Evolutionary conservation across 1,140 invertebrate genomes (phyloP).

Genomic region (Drosophila athabasca): DNA sequence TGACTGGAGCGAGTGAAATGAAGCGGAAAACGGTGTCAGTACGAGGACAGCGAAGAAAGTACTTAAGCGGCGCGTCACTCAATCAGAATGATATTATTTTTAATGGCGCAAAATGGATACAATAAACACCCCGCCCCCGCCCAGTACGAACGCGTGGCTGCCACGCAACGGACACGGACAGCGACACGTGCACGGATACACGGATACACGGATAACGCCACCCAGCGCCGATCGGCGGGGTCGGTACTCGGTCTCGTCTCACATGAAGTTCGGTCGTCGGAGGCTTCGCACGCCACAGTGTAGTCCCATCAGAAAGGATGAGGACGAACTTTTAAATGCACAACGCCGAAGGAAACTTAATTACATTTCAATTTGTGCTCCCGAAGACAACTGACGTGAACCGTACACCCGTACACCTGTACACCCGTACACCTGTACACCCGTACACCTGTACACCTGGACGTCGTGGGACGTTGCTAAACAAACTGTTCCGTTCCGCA

Average conservation of each 20-base stretch:
- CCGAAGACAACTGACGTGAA: constrained; percentile 9
- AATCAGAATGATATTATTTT: constrained; percentile 82
- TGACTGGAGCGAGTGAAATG: background rate
- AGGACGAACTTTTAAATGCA: constrained; percentile 35
- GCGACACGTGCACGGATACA: constrained; percentile 1
- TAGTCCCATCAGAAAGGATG: constrained; percentile 4
- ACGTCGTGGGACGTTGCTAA: constrained; percentile 23
- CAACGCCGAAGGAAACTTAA: constrained; percentile 57
- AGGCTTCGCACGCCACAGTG: constrained; percentile 40
- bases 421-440: constrained; percentile 3
- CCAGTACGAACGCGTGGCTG: constrained; percentile 59
- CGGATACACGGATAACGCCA: background rate
- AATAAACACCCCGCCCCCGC: constrained; percentile 57
- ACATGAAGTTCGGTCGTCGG: constrained; percentile 65
- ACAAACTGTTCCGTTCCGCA: constrained; percentile 62
- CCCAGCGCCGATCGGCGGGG: background rate
- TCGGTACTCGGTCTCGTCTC: constrained; percentile 12
- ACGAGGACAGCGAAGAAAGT: constrained; percentile 72
- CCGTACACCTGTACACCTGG: background rate
- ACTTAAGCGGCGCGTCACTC: constrained; percentile 80
- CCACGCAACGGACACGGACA: constrained; percentile 51
- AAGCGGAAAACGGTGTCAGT: constrained; percentile 72
- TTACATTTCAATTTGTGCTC: constrained; percentile 74
- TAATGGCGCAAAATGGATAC: constrained; percentile 75
- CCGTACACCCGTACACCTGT: constrained; percentile 2